Evolutionary conservation across 2,113 vertebrate genomes (phyloP), one percentile per base, ranked within the genome.

Genomic region (Rhegmatorhina hoffmannsi): DNA sequence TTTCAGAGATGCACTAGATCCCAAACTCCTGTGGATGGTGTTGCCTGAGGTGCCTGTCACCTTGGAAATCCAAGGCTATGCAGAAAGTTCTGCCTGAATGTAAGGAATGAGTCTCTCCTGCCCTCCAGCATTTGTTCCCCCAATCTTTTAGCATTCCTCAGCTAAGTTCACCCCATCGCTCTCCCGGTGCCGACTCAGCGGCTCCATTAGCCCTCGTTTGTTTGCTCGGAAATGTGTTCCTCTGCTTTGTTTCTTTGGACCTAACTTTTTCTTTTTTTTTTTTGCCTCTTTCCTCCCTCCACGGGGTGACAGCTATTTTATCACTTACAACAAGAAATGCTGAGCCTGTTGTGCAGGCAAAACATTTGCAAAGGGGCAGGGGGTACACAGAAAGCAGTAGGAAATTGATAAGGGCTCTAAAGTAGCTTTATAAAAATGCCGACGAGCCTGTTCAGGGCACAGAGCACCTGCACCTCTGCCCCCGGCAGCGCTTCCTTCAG

Each of bases 381-480:
- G 96, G 96, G 89, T 94, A 95, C 93, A 90, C 69, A 93, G 90
- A 95, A 96, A 96, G 92, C 97, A 94, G 90, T 92, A 78, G 95
- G 94, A 96, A 98, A 92, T 92, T 92, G 95, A 97, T 95, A 95
- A 97, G 94, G 87, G 94, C 49, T 94, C 88, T 96, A 96, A 97
- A 97, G 93, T 95, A 91, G 58, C 92, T 97, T 97, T 94, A 94
- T 94, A 98, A 96, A 98, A 98, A 96, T 97, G 97, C 97, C 97
- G 94, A 97, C 97, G 63, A 95, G 95, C 86, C 84, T 96, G 94
- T 94, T 96, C 92, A 81, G 87, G 96, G 96, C 91, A 97, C 93
- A 87, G 85, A 97, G 95, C 96, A 97, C 97, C 97, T 98, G 97
- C 96, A 95, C 97, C 84, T 91, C 93, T 89, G 84, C 93, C 90